Evolutionary conservation across 2,113 vertebrate species (phyloP), one percentile per base, ranked within the genome.

Genomic region (Oncorhynchus mykiss): DNA sequence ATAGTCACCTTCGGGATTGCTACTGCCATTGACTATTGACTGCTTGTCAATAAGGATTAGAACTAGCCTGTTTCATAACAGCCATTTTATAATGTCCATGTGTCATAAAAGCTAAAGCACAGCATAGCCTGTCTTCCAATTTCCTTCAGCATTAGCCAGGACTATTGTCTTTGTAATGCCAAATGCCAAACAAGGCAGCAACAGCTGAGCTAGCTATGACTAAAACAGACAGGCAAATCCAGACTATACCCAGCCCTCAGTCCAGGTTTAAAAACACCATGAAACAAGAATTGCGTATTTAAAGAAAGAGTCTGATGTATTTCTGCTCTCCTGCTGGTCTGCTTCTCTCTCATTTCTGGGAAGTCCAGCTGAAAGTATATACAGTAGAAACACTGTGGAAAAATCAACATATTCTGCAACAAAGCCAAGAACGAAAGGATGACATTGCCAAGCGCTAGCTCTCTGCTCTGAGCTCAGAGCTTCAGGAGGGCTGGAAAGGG

Each of bases 321-420:
- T 87, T 80, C 74, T 24, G 34, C 72, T 76, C 82, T 65, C 85
- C 81, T 5, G 72, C 82, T 73, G 78, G 22, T 73, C 54, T 34
- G 76, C 83, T 31, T 85, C 79, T 68, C 83, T 73, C 77, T 89
- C 84, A 87, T 87, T 92, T 92, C 88, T 91, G 89, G 87, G 91
- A 92, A 91, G 81, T 72, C 73, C 71, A 64, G 81, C 72, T 82
- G 60, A 73, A 79, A 82, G 77, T 86, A 71, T 71, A 75, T 72
- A 54, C 65, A 85, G 78, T 70, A 78, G 80, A 88, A 89, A 85
- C 82, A 82, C 74, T 80, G 77, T 72, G 87, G 79, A 88, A 91
- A 91, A 86, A 45, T 84, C 84, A 91, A 88, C 88, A 91, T 73
- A 72, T 78, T 82, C 77, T 76, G 83, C 83, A 77, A 79, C 71